Conservation (phyloP, 2,113 vertebrate genomes). For the Tonatia bakeri region DNA sequence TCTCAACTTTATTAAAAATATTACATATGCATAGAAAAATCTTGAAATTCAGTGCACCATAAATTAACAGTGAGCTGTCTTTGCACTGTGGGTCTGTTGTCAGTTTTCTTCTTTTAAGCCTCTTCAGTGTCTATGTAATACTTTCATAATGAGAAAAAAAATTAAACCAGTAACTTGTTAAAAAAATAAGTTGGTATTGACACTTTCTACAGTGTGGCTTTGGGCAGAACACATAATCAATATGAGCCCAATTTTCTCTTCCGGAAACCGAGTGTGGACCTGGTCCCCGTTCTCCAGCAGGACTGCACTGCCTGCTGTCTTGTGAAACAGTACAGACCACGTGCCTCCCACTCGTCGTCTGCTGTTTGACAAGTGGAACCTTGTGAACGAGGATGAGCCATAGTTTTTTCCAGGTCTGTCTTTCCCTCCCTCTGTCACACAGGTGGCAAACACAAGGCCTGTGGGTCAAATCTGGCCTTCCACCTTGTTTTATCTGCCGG, state of each 20-base stretch:
- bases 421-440: neutral
- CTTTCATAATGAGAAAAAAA: neutral
- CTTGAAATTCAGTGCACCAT: neutral
- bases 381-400: neutral
- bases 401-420: neutral
- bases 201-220: neutral
- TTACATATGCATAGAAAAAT: neutral
- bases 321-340: neutral
- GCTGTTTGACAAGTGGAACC: neutral
- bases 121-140: neutral
- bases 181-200: neutral
- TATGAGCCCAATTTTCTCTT: neutral
- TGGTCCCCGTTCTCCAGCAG: neutral
- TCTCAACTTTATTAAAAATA: neutral
- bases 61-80: neutral
- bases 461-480: no score
- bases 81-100: neutral
- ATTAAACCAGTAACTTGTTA: neutral
- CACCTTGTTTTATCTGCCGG: no score
- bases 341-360: neutral
- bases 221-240: neutral
- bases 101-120: conserved; percentile 1
- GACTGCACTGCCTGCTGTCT: neutral
- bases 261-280: neutral
- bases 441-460: no score